phyloP scores from a whole-genome alignment of 1,140 invertebrate genomes.

The Alviniconcha marisindica region DNA sequence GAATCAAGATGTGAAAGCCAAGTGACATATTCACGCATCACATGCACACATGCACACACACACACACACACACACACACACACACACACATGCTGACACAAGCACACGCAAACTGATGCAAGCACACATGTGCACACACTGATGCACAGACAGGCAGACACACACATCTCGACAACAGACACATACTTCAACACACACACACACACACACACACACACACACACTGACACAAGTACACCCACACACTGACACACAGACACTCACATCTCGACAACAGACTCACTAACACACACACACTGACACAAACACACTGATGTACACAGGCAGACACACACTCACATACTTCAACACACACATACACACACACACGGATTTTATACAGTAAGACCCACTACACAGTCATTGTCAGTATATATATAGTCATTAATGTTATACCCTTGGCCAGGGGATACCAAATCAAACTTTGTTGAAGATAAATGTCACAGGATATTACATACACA shows the following conservation, averaged over 20 bases:
- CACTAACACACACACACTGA: background rate
- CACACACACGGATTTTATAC: background rate
- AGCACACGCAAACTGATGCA: background rate
- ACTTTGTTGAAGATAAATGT: no score
- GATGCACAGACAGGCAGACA: background rate
- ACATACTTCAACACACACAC: background rate
- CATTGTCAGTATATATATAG: no score
- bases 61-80: no score
- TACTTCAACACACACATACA: background rate
- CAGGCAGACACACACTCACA: slow-evolving; percentile 2
- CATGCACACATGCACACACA: no score
- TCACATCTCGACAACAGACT: no score
- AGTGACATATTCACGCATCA: no score
- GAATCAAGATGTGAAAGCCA: no score
- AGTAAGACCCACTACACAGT: no score
- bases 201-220: slow-evolving; percentile 2
- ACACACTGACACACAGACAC: background rate
- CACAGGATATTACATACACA: no score
- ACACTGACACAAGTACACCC: background rate
- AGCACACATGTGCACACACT: background rate
- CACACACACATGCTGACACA: background rate
- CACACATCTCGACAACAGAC: background rate
- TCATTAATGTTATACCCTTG: no score
- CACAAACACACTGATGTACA: background rate
- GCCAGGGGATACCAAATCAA: no score